Evolutionary conservation across 2,797 vertebrate genomes (phyloP).

Genomic region (Sylvia borin): DNA sequence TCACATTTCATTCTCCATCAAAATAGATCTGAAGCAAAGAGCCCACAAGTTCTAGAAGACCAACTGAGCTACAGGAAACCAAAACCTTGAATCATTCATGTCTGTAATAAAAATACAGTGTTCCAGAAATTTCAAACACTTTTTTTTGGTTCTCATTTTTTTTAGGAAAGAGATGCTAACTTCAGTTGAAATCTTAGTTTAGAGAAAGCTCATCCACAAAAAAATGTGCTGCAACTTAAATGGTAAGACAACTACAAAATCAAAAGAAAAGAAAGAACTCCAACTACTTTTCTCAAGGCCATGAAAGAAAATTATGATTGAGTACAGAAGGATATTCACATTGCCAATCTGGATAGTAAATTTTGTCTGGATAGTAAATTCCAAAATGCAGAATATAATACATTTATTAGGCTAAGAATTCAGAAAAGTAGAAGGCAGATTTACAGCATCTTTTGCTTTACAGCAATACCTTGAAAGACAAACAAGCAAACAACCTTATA

Average conservation of each 20-base stretch:
- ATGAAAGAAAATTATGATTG: background rate
- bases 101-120: background rate
- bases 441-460: background rate
- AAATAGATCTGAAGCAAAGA: background rate
- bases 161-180: background rate
- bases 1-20: background rate
- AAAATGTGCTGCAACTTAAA: background rate
- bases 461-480: background rate
- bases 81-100: background rate
- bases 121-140: background rate
- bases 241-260: background rate
- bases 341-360: background rate
- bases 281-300: background rate
- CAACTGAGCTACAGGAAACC: background rate
- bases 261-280: background rate
- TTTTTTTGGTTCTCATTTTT: background rate
- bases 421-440: background rate
- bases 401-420: background rate
- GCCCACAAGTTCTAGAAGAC: background rate
- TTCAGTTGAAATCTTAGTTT: background rate
- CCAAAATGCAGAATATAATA: background rate
- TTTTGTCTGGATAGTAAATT: too few relatives aligned
- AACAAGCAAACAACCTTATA: background rate
- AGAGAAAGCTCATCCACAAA: background rate
- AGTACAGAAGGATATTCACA: background rate